These are phyloP conservation scores for Montipora sp. DNA, from an alignment of 64 coral and sea anemone genomes.

Conservation along the genomic window DNA sequence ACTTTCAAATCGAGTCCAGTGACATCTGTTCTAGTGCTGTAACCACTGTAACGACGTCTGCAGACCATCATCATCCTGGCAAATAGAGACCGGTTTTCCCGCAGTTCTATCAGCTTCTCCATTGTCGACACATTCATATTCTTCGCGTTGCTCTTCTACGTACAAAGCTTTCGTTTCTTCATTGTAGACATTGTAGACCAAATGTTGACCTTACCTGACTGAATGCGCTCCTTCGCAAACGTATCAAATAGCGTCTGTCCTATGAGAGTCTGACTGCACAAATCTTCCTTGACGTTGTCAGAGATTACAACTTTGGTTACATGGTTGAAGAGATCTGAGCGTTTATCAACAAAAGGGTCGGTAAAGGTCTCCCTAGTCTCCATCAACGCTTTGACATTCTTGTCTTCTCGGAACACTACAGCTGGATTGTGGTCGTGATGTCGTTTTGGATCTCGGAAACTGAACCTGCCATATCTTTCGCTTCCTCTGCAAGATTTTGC, in stretches of 20 bases:
- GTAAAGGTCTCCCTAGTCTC: conserved; percentile 10
- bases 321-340: too few relatives aligned
- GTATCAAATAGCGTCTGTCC: background rate
- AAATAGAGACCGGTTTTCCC: conserved; percentile 9
- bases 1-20: background rate
- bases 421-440: conserved; percentile 32
- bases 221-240: too few relatives aligned
- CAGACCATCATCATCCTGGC: conserved; percentile 21
- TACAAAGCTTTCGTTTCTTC: background rate
- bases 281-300: too few relatives aligned
- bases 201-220: too few relatives aligned
- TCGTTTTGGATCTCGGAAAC: conserved; percentile 23
- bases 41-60: background rate
- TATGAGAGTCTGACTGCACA: background rate
- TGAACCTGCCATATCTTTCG: conserved; percentile 45
- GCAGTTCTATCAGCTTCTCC: conserved; percentile 20
- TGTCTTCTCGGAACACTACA: conserved; percentile 30
- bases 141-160: background rate
- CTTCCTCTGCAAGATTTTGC: conserved; percentile 20
- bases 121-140: background rate
- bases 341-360: conserved; percentile 7
- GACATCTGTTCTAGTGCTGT: background rate
- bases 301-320: too few relatives aligned
- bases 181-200: background rate
- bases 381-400: conserved; percentile 19